A percentile compares a stretch with the other conserved stretches of the same genome.
phyloP scores from a whole-genome alignment of 2,797 vertebrate species.

The Lacerta bilineata region DNA sequence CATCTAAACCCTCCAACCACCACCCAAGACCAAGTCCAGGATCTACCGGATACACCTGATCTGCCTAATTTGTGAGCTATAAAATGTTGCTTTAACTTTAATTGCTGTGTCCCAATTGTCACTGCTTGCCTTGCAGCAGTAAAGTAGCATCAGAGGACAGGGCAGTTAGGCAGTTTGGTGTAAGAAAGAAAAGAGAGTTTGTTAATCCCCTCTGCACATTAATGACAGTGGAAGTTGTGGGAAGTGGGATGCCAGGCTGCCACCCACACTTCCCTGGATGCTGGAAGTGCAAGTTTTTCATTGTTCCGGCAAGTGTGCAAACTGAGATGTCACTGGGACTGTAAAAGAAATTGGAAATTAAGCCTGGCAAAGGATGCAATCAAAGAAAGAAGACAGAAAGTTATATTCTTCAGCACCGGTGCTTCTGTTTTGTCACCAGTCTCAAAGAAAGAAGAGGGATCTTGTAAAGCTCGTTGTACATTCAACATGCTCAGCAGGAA shows the following conservation, averaged over 20 bases:
- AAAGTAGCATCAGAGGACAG: neutral
- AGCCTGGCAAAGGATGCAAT: neutral
- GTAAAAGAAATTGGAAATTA: neutral
- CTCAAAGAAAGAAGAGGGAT: neutral
- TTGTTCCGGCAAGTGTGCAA: neutral
- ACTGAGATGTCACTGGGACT: neutral
- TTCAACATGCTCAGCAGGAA: neutral
- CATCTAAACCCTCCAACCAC: too few species aligned
- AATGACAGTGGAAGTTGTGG: neutral
- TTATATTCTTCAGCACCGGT: neutral
- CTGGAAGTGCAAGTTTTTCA: slow-evolving; percentile 15
- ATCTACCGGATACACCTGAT: too few species aligned
- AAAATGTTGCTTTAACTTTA: neutral
- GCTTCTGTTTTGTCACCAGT: neutral
- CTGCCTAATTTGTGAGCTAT: neutral
- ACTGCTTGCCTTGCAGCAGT: rapidly evolving
- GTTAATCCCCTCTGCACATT: slow-evolving; percentile 15
- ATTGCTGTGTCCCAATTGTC: neutral
- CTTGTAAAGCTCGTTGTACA: neutral
- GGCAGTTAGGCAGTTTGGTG: neutral
- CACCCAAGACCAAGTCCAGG: too few species aligned
- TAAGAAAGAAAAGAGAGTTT: neutral
- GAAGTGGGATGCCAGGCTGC: neutral
- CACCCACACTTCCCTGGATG: neutral
- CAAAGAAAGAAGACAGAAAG: neutral